Evolutionary conservation across 2,113 vertebrate genomes (phyloP), one percentile per base, ranked within the genome.

Genomic region (Brachyhypopomus gauderio): DNA sequence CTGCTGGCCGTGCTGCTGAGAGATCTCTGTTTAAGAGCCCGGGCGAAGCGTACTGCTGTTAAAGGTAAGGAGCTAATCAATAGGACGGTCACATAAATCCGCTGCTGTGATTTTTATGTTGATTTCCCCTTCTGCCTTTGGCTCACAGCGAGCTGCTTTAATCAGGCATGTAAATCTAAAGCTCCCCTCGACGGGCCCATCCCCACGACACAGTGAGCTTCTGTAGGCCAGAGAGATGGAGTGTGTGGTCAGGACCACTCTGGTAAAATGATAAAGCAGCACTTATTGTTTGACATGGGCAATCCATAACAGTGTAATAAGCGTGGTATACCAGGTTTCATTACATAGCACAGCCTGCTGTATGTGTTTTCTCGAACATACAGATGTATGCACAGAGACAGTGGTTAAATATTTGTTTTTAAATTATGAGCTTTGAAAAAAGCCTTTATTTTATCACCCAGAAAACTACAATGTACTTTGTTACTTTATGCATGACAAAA

Each of bases 281-380:
- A 93, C 93, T 92, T 92, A 91, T 90, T 19, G 82, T 82, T 89
- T 91, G 90, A 93, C 92, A 89, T 86, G 89, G 87, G 88, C 89
- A 90, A 94, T 93, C 92, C 90, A 93, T 93, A 93, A 93, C 86
- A 63, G 86, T 88, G 91, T 92, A 91, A 93, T 92, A 92, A 92
- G 92, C 87, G 84, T 88, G 86, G 88, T 86, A 87, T 85, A 87
- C 79, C 63, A 72, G 80, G 86, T 87, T 81, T 45, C 62, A 77
- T 81, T 76, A 80, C 22, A 62, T 8, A 78, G 30, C 78, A 45
- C 69, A 22, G 67, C 23, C 34, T 80, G 63, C 27, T 23, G 38
- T 62, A 60, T 76, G n/a, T 78, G 45, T 72, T 22, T 23, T 66
- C 22, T 22, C 12, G 66, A 62, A 60, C 25, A 55, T 59, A 56